A percentile compares a stretch with the other conserved stretches of the same genome.
phyloP scores from a whole-genome alignment of 2,113 vertebrate genomes.

The Rana temporaria region DNA sequence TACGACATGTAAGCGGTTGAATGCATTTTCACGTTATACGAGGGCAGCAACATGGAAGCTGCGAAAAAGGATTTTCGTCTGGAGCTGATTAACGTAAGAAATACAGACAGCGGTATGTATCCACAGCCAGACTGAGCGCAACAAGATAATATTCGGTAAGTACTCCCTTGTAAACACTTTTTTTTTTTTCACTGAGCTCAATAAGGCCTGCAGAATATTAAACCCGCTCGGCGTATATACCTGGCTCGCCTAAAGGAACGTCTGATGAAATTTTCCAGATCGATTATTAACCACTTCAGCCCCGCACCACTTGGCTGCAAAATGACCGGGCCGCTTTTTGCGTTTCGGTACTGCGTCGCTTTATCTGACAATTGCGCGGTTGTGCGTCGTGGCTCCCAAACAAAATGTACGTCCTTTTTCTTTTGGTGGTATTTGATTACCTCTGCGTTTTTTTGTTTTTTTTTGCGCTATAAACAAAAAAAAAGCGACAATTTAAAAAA shows the following conservation, averaged over 20 bases:
- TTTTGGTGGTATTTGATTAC: too few relatives aligned
- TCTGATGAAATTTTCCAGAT: conserved; percentile 36
- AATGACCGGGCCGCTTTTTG: too few relatives aligned
- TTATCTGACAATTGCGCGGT: too few relatives aligned
- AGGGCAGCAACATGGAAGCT: conserved; percentile 34
- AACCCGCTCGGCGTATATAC: conserved; percentile 7
- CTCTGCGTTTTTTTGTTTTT: too few relatives aligned
- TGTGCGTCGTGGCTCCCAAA: too few relatives aligned
- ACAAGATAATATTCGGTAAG: conserved; percentile 36
- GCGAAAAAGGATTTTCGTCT: conserved; percentile 36
- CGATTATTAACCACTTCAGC: too few relatives aligned
- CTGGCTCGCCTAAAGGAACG: not conserved
- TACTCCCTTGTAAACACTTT: conserved; percentile 43
- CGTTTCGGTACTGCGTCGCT: too few relatives aligned
- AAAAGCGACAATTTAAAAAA: too few relatives aligned
- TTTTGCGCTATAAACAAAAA: too few relatives aligned
- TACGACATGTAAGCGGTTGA: conserved; percentile 10
- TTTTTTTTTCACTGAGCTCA: conserved; percentile 24
- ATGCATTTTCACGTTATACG: conserved; percentile 29
- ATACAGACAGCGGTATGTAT: conserved; percentile 42
- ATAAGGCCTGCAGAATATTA: conserved; percentile 1
- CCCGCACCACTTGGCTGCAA: too few relatives aligned
- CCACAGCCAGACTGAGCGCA: not conserved
- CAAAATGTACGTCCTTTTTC: too few relatives aligned
- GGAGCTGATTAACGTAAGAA: conserved; percentile 41